Evolutionary conservation across 1,140 invertebrate species (phyloP), one percentile per base, ranked within the genome.

Genomic region (Agraylea sexmaculata): DNA sequence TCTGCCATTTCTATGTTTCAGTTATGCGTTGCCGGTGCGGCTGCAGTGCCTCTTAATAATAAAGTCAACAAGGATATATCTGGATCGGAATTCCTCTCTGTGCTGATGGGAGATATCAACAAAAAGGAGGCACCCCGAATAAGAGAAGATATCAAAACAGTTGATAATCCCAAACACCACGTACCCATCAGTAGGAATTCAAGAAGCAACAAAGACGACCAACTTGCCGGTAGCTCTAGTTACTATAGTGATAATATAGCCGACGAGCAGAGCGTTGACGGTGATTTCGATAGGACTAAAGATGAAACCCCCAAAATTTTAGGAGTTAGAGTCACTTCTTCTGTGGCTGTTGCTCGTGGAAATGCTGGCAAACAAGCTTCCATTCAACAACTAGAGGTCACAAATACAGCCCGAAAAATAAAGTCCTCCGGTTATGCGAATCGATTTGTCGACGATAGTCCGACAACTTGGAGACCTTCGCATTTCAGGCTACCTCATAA

Each of bases 321-420:
- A 50, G 65, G 62, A 23, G 64, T 68, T 23, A 57, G 65, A 53
- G 64, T 68, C 27, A 68, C 65, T 16, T 68, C 65, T 16, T 68
- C 65, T 19, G 59, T 68, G 10, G 65, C 64, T 12, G 55, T 66
- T 7, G 63, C 56, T 12, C 52, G 65, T 40, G 51, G 58, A 8
- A 48, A 42, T 22, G 46, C 43, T 25, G 35, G 20, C 22, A n/a
- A n/a, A n/a, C n/a, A n/a, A n/a, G n/a, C n/a, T n/a, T n/a, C n/a
- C n/a, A n/a, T n/a, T n/a, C 36, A 42, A 12, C 40, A 39, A 45
- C n/a, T 33, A 5, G 19, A 23, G 11, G 19, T n/a, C 16, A 5
- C 12, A 20, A 23, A 27, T 15, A 45, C 42, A 23, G 36, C 37
- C 10, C 47, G 42, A 19, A 47, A 47, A 12, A 37, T 42, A 6